Conservation (phyloP, 2,797 vertebrate species). For the Rhabdomys pumilio region DNA sequence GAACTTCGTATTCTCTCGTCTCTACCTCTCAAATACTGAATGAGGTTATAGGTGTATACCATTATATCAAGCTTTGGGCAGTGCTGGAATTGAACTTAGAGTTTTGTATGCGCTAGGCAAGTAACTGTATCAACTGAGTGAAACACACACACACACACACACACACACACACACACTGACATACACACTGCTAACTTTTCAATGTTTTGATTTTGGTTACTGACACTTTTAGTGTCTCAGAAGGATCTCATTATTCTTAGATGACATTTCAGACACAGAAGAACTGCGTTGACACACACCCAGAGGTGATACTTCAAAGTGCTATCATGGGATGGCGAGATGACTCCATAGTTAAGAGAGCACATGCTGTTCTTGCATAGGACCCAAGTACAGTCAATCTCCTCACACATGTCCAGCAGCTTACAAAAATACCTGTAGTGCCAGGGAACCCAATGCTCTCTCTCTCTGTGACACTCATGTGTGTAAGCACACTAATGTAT, state of each 20-base stretch:
- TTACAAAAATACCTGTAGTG: not conserved
- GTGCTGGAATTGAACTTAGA: not conserved
- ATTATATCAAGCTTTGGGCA: not conserved
- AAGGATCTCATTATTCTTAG: not conserved
- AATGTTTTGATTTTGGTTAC: not conserved
- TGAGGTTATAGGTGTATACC: not conserved
- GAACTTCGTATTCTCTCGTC: not conserved
- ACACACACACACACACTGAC: not conserved
- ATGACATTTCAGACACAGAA: conserved; percentile 26
- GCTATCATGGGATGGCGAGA: no score
- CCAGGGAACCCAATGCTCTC: not conserved
- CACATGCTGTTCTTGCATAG: not conserved
- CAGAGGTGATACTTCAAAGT: not conserved
- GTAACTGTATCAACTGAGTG: not conserved
- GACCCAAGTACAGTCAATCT: not conserved
- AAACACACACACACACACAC: not conserved
- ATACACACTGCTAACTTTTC: conserved; percentile 12
- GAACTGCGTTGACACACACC: not conserved
- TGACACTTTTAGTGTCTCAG: not conserved
- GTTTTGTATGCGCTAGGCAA: not conserved
- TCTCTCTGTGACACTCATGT: not conserved
- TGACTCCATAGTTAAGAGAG: not conserved
- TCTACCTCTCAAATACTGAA: not conserved
- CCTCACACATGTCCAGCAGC: not conserved
- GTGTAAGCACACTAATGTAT: not conserved